Evolutionary conservation across 2,113 vertebrate genomes (phyloP), one percentile per base, ranked within the genome.

Genomic region (Oenanthe melanoleuca): DNA sequence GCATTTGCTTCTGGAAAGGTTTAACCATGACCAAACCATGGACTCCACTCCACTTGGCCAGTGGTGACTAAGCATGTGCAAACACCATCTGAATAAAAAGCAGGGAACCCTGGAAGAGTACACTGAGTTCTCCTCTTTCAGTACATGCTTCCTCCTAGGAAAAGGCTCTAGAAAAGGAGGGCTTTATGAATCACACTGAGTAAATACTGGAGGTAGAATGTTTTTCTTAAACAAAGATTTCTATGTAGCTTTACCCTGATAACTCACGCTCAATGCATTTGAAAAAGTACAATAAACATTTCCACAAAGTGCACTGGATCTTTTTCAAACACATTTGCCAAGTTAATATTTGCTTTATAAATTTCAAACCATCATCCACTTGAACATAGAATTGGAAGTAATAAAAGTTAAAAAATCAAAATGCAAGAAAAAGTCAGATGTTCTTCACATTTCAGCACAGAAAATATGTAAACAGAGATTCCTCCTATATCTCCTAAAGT

Each of bases 261-360:
- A 84, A 49, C n/a, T 87, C 40, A 40, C 1, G 8, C 33, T 60
- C 44, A 29, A 29, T 44, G 28, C 33, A 67, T 92, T 92, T 91
- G 40, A 78, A 71, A 83, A 81, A 87, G 65, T 78, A 96, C 61
- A 91, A 86, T 67, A 89, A 95, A 85, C 50, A 79, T 50, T 78
- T 79, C 61, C 70, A 80, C 56, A 74, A 89, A 84, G 57, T 18
- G 40, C 49, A 79, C 38, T 13, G 3, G 10, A 16, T 50, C 20
- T 81, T 79, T 93, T 84, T 49, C 3, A 87, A 95, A 85, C 18
- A 66, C 17, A 52, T 78, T 85, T 93, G 44, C 49, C 33, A 92
- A 82, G n/a, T 61, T 67, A 88, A 42, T 82, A 86, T 90, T 90
- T 89, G 45, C 60, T 85, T 56, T 85, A 91, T 69, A 89, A 38